phyloP scores from a whole-genome alignment of 2,888 invertebrate genomes.

The Masnerella sp. region DNA sequence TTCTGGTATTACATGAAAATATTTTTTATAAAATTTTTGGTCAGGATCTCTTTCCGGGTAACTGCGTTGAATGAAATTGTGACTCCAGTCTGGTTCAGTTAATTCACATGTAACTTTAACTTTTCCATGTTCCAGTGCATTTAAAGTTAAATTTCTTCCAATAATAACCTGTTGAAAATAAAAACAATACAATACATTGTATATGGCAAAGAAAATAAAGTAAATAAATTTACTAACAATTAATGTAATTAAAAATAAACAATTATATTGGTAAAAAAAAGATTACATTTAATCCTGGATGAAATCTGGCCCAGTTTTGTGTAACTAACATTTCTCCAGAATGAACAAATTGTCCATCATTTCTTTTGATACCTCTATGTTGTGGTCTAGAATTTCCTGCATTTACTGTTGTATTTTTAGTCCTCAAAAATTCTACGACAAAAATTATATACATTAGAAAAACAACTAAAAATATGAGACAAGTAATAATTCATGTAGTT shows the following conservation, averaged over 20 bases:
- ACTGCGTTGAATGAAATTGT: constrained; percentile 84
- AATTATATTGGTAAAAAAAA: background rate
- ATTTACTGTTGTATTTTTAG: constrained; percentile 82
- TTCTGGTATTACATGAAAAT: constrained; percentile 89
- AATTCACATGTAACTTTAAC: constrained; percentile 91
- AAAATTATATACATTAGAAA: no score
- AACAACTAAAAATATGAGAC: no score
- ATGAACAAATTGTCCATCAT: constrained; percentile 78
- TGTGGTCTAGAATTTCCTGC: constrained; percentile 85
- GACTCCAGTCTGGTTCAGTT: constrained; percentile 87
- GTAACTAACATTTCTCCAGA: constrained; percentile 84
- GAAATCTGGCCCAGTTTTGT: constrained; percentile 85
- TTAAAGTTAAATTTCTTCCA: constrained; percentile 87
- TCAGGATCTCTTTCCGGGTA: constrained; percentile 83
- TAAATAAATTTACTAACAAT: constrained; percentile 9
- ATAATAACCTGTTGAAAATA: constrained; percentile 85
- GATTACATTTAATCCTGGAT: constrained; percentile 87
- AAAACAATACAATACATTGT: constrained; percentile 17
- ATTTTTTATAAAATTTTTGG: constrained; percentile 88
- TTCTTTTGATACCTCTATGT: constrained; percentile 73
- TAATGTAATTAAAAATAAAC: background rate
- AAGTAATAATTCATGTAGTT: no score
- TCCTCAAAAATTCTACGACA: constrained; percentile 80
- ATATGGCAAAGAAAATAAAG: background rate
- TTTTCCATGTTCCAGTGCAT: constrained; percentile 87